phyloP scores from a whole-genome alignment of 2,888 invertebrate genomes.

The Cetonia aurata region DNA sequence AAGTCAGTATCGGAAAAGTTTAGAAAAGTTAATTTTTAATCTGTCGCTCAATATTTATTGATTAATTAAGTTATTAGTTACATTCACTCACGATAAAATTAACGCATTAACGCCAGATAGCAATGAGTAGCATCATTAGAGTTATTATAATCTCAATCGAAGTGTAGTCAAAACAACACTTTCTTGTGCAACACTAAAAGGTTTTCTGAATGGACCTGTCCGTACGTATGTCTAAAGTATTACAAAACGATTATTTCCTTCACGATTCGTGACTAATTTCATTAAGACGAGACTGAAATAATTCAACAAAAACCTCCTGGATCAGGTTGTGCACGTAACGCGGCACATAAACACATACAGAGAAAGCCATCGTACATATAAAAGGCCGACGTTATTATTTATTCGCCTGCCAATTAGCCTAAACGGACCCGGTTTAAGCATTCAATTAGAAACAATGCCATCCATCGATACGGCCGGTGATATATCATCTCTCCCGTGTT shows the following conservation, averaged over 20 bases:
- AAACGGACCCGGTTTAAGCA: slow-evolving; percentile 22
- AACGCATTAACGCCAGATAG: too few species aligned
- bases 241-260: slow-evolving; percentile 19
- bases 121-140: too few species aligned
- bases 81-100: too few species aligned
- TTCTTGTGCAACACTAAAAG: neutral
- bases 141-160: too few species aligned
- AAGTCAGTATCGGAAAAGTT: too few species aligned
- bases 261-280: slow-evolving; percentile 36
- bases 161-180: too few species aligned
- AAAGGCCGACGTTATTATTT: slow-evolving; percentile 23
- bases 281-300: slow-evolving; percentile 22
- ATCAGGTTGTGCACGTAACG: neutral
- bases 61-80: too few species aligned
- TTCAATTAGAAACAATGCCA: slow-evolving; percentile 30
- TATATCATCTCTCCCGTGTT: slow-evolving; percentile 10
- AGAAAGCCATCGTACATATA: slow-evolving; percentile 11
- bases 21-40: too few species aligned
- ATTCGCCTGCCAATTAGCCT: slow-evolving; percentile 30
- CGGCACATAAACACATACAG: slow-evolving; percentile 11
- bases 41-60: too few species aligned
- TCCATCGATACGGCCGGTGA: slow-evolving; percentile 1
- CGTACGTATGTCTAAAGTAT: neutral
- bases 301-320: slow-evolving; percentile 12
- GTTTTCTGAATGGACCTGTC: neutral